Conservation (phyloP, 2,113 vertebrate genomes). For the Grallaria varia region DNA sequence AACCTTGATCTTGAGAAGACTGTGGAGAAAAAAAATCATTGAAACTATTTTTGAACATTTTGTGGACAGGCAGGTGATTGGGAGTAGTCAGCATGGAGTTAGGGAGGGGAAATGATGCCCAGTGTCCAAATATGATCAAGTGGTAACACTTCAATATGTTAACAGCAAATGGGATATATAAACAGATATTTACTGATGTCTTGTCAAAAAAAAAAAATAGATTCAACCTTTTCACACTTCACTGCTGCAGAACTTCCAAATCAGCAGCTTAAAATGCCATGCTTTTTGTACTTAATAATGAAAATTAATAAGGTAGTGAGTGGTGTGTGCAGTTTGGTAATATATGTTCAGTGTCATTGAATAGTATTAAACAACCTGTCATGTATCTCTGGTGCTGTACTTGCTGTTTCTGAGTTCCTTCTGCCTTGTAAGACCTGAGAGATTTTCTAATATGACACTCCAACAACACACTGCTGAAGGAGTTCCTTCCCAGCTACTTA, state of each 20-base stretch:
- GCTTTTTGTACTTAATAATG: neutral
- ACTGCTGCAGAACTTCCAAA: neutral
- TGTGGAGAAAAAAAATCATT: neutral
- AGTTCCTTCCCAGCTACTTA: neutral
- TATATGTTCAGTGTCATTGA: neutral
- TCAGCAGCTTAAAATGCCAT: neutral
- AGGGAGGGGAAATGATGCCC: neutral
- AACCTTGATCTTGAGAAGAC: neutral
- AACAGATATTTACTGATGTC: neutral
- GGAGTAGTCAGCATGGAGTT: neutral
- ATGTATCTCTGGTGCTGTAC: neutral
- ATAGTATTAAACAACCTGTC: neutral
- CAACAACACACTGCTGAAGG: neutral
- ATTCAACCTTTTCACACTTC: neutral
- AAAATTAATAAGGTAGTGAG: neutral
- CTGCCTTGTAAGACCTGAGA: neutral
- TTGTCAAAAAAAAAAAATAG: neutral
- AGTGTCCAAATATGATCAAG: neutral
- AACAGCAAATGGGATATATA: neutral
- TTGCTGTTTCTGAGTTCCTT: neutral
- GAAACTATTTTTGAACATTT: neutral
- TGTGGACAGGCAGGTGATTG: neutral
- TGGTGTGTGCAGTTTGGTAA: neutral
- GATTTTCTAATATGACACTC: neutral
- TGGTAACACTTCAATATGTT: neutral